Percentiles rank a stretch among this genome's conserved stretches.
phyloP scores from a whole-genome alignment of 2,797 vertebrate species.

The Danio tinwini region DNA sequence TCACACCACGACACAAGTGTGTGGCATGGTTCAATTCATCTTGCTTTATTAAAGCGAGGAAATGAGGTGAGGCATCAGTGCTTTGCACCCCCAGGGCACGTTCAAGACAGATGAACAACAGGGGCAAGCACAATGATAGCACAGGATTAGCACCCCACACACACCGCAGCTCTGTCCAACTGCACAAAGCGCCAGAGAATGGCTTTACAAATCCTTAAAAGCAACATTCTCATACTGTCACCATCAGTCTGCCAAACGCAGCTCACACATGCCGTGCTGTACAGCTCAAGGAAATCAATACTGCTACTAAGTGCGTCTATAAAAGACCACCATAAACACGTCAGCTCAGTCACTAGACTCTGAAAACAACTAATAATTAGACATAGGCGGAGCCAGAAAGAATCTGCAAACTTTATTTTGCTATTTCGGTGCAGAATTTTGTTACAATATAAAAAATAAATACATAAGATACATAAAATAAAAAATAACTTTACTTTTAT shows the following conservation, averaged over 20 bases:
- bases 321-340: conserved; percentile 15
- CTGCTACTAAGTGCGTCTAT: background rate
- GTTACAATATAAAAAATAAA: too few relatives aligned
- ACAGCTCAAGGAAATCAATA: conserved; percentile 20
- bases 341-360: background rate
- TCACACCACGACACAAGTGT: conserved; percentile 49
- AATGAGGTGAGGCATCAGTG: conserved; percentile 62
- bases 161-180: conserved; percentile 29
- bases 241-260: conserved; percentile 16
- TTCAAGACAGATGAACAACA: conserved; percentile 61
- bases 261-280: conserved; percentile 17
- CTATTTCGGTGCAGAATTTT: too few relatives aligned
- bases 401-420: too few relatives aligned
- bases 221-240: conserved; percentile 25
- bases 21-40: conserved; percentile 57
- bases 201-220: conserved; percentile 25
- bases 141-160: conserved; percentile 43
- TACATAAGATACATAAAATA: too few relatives aligned
- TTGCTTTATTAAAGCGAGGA: conserved; percentile 63
- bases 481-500: too few relatives aligned
- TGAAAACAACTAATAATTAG: background rate
- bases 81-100: conserved; percentile 54
- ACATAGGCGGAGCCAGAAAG: too few relatives aligned
- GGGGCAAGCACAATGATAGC: conserved; percentile 48
- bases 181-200: conserved; percentile 12